Base-by-base conservation (phyloP, 1,140 invertebrate species). In the Bathynomus jamesi region DNA sequence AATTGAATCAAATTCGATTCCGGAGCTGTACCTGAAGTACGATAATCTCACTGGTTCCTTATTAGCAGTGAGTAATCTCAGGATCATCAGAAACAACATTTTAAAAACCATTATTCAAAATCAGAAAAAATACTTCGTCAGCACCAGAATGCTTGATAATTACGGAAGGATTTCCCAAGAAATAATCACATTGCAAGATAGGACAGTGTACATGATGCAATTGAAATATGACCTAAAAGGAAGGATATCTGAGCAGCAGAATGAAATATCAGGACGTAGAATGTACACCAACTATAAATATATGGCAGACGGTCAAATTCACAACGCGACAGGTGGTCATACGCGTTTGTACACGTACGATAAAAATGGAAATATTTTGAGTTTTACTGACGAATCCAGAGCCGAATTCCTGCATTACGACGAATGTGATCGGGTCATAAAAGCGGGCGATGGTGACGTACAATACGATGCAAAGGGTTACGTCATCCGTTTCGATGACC, bases 321-420 rank as follows among this genome's bases (percentile, higher is more conserved):
- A 80, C 61, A 77, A 79, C 64, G 78, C 78, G 4, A 63, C 27
- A 1, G 76, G 76, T 0, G 89, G 89, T 76, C 91, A 93, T 76
- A 82, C 81, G 28, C 98, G 94, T 94, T 92, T 94, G 76, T 98
- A 95, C 81, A 87, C 91, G 0, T 97, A 96, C 81, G 95, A 98
- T 83, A 92, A 95, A 78, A 98, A 98, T 81, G 94, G 95, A 28
- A 98, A 98, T 80, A 88, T 94, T 2, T 89, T 95, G 53, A 91
- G 89, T 4, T 88, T 96, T 5, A 91, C 93, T 2, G 92, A 95
- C 76, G 88, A 91, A 75, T 87, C 88, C 0, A 90, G 92, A 70
- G 92, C 94, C 78, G 89, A 91, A 5, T 89, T 90, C n/a, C 83
- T 96, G 3, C 90, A 91, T 7, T 96, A 96, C 80, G 95, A 98